Base-by-base conservation (phyloP, 2,113 vertebrate species). In the Rutilus rutilus region DNA sequence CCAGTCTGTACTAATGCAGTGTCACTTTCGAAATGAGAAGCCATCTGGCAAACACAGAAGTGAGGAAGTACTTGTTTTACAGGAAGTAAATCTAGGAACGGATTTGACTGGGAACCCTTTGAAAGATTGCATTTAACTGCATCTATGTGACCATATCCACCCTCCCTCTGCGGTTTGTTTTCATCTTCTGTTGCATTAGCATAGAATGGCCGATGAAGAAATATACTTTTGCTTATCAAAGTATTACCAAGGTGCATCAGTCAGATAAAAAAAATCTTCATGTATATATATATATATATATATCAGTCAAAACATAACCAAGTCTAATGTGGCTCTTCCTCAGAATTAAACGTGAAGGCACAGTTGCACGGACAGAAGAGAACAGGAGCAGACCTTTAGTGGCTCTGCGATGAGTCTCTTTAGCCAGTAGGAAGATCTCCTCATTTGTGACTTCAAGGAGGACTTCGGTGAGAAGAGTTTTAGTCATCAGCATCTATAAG, bases 361-460 rank as follows among this genome's bases (percentile, higher is more conserved):
- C 59, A 83, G 86, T 64, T 88, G 88, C 74, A 88, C 86, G 39
- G 90, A 87, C 81, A 88, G 88, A 84, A 90, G 87, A 89, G 90
- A 78, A 87, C 50, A 88, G 90, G 80, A 90, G 85, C 94, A 93
- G 92, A 99, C 98, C 98, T 99, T 98, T 97, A 87, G 97, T 98
- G 91, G 98, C 98, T 96, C 98, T 99, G 87, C 97, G 96, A 89
- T 99, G 98, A 69, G 95, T 94, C 62, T 99, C 98, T 95, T 96
- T 97, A 91, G 97, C 97, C 89, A 99, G 93, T 0, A 96, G 96
- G 91, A 94, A 94, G 90, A 99, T 98, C 93, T 99, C 98, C 93
- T 99, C 98, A 91, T 98, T 99, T 78, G 98, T 99, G 83, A 99
- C 98, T 92, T 99, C 97, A 5, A 99, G 94, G 45, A 99, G 96